phyloP scores from a whole-genome alignment of 23 tunicate species.

The Aplidium turbinatum region DNA sequence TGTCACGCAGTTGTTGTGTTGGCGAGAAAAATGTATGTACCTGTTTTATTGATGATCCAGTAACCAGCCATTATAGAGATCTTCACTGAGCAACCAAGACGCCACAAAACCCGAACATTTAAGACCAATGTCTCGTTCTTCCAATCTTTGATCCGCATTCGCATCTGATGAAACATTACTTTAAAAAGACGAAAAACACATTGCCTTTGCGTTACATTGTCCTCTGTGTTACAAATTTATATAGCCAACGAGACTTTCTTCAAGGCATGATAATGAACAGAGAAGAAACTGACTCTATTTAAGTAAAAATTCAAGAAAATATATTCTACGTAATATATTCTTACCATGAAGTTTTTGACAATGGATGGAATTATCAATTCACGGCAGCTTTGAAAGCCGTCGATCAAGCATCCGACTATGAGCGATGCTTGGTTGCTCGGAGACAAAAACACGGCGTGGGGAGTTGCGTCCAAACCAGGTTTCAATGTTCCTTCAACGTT shows the following conservation, averaged over 20 bases:
- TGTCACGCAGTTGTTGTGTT: too few species aligned
- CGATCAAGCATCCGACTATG: conserved; percentile 70
- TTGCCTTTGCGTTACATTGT: too few species aligned
- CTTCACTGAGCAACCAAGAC: conserved; percentile 72
- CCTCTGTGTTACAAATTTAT: too few species aligned
- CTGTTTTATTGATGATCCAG: conserved; percentile 98
- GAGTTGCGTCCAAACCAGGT: conserved; percentile 89
- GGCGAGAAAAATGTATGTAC: too few species aligned
- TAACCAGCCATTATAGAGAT: conserved; percentile 94
- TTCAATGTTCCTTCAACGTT: conserved; percentile 70
- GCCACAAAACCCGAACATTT: conserved; percentile 85
- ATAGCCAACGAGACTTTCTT: too few species aligned
- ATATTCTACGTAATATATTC: background rate
- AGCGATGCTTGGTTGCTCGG: conserved; percentile 20
- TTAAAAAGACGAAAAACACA: too few species aligned
- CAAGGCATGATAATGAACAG: too few species aligned
- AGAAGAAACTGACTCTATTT: too few species aligned
- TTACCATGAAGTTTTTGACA: conserved; percentile 71
- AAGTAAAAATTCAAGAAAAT: too few species aligned
- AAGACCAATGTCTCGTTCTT: conserved; percentile 58
- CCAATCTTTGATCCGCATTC: conserved; percentile 72
- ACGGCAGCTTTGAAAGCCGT: conserved; percentile 71
- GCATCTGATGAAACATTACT: too few species aligned
- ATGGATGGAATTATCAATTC: conserved; percentile 68
- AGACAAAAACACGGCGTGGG: conserved; percentile 56